phyloP scores from a whole-genome alignment of 1,140 invertebrate species.

The Pantala flavescens region DNA sequence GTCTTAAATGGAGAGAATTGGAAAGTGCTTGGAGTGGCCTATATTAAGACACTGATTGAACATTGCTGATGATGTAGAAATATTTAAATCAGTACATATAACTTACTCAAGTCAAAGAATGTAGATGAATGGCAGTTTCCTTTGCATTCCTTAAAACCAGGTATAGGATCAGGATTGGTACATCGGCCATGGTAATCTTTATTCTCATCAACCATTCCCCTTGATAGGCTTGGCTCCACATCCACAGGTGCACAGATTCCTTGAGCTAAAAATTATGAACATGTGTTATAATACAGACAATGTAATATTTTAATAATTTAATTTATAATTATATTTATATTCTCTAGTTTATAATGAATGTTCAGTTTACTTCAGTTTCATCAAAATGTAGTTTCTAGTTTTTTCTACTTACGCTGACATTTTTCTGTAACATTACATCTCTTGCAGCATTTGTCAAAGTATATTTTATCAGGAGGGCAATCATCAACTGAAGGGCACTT shows the following conservation, averaged over 20 bases:
- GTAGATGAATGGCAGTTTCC: slow-evolving; percentile 49
- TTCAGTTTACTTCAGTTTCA: too few relatives aligned
- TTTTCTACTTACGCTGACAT: slow-evolving; percentile 32
- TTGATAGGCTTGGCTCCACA: slow-evolving; percentile 39
- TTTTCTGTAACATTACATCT: slow-evolving; percentile 44
- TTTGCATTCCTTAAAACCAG: slow-evolving; percentile 50
- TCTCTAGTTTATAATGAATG: too few relatives aligned
- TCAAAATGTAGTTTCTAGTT: background rate
- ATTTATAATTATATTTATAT: too few relatives aligned
- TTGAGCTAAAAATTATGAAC: background rate
- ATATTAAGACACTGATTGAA: too few relatives aligned
- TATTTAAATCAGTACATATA: slow-evolving; percentile 50
- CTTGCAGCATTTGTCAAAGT: slow-evolving; percentile 53
- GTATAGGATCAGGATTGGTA: slow-evolving; percentile 43
- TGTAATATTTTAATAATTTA: too few relatives aligned
- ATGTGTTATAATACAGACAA: too few relatives aligned
- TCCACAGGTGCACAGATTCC: slow-evolving; percentile 42
- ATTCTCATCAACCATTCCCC: slow-evolving; percentile 40
- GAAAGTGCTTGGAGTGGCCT: too few relatives aligned
- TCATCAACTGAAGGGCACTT: slow-evolving; percentile 49
- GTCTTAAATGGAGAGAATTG: too few relatives aligned
- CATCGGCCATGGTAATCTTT: slow-evolving; percentile 44
- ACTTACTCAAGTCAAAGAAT: slow-evolving; percentile 3
- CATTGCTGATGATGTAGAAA: too few relatives aligned
- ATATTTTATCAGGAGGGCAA: slow-evolving; percentile 44